Evolutionary conservation across 2,888 invertebrate species (phyloP), one percentile per base, ranked within the genome.

Genomic region (Eupithecia tripunctaria): DNA sequence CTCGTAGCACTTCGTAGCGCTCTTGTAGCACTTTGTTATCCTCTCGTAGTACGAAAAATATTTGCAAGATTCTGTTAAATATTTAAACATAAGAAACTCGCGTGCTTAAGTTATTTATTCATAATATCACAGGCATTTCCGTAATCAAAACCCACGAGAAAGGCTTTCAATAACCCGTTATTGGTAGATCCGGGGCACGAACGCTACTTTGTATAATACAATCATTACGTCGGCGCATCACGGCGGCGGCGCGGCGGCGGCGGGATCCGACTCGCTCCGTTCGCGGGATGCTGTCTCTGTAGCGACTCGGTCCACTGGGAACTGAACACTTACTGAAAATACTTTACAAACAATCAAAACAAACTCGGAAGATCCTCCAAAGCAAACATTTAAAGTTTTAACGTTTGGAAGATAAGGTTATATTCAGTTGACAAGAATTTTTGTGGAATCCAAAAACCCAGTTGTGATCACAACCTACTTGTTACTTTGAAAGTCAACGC

Each of bases 141-240:
- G 29, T 65, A 59, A 65, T 59, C 43, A 43, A 59, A 67, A 65
- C 32, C 41, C 59, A 10, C 36, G 64, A 59, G 64, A 47, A 67
- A 60, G 68, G 72, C 65, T 73, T 70, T 67, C 67, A 70, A 70
- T 70, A 70, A 64, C 36, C 67, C 59, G 67, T 73, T 70, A 67
- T 59, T 67, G 73, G 73, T 64, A 67, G 12, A 64, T 59, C 65
- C 65, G 65, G 56, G 47, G 69, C 43, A 65, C 43, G 65, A 36
- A 21, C 67, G 65, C 70, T 62, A 71, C 71, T 74, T 71, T 65
- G 73, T 74, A 74, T 74, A 74, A 74, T 71, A 65, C 62, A 7
- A 29, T 65, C 65, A 60, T 60, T 60, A 60, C 7, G 68, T 67
- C 62, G 63, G 56, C 67, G 70, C 29, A 64, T 72, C 68, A 56